Percentiles rank a stretch among this genome's conserved stretches.
Conservation (phyloP, 2,797 vertebrate species). For the Rhyacichthys aspro region DNA sequence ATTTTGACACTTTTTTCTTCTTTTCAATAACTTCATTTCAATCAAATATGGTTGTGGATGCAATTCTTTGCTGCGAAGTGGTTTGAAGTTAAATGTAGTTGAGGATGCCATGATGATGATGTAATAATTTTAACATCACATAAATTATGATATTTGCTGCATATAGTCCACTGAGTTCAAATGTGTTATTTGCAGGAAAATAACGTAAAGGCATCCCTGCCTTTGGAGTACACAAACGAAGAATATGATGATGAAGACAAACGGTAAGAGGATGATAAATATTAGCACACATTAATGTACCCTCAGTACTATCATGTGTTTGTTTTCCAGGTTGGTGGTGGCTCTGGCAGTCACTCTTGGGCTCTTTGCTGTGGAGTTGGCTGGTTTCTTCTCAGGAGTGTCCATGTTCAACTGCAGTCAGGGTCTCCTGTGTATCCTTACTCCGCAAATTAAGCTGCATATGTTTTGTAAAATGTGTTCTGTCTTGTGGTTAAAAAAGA, state of each 20-base stretch:
- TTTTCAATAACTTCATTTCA: too few relatives aligned
- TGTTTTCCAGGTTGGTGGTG: constrained; percentile 81
- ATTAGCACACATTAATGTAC: not conserved
- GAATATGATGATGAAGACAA: constrained; percentile 82
- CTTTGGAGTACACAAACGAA: constrained; percentile 82
- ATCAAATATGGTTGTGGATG: too few relatives aligned
- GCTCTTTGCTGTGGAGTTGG: constrained; percentile 85
- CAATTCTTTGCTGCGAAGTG: too few relatives aligned
- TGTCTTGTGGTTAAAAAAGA: not conserved
- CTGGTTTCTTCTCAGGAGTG: constrained; percentile 89
- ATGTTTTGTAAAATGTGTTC: not conserved
- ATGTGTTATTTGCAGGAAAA: constrained; percentile 77
- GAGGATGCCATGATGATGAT: too few relatives aligned
- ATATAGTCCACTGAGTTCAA: not conserved
- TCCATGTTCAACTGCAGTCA: constrained; percentile 92
- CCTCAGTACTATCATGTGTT: not conserved
- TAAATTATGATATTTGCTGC: too few relatives aligned
- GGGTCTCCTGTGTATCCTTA: constrained; percentile 91
- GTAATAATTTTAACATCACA: too few relatives aligned
- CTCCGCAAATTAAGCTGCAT: not conserved
- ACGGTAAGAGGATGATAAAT: constrained; percentile 71
- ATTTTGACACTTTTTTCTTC: too few relatives aligned
- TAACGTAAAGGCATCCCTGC: constrained; percentile 87
- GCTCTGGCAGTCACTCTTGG: constrained; percentile 85
- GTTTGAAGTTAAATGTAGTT: too few relatives aligned